Base-by-base conservation (phyloP, 2,113 vertebrate genomes). In the Oreochromis aureus region DNA sequence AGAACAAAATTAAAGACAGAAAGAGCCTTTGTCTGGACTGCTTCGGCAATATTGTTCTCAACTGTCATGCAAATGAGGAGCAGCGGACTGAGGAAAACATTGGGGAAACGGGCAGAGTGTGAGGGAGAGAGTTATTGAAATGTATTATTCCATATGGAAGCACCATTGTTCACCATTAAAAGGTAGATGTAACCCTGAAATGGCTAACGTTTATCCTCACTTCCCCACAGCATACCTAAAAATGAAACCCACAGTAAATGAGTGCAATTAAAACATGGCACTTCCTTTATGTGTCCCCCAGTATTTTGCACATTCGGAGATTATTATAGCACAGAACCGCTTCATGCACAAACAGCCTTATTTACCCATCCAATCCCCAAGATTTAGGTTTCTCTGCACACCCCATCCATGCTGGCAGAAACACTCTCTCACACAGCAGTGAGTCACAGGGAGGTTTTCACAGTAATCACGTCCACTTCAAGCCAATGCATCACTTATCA, bases 11-110 rank as follows among this genome's bases (percentile, higher is more conserved):
- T 83, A 89, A 89, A 93, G 86, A 80, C 30, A 81, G 48, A 13
- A 61, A 54, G 44, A 48, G 83, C 55, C 66, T 91, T 94, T 90
- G 92, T 91, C 91, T 90, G 32, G 48, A 66, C 66, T 16, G 85
- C 85, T 91, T 90, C 46, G 58, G 81, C 85, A 87, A 92, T 92
- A 90, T 92, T 90, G 82, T 90, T 89, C 88, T 86, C 86, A 81
- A 88, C 92, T 87, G 87, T 91, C 91, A 93, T 93, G 92, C 90
- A 94, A 94, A 94, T 92, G 85, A 93, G 85, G 54, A 83, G 87
- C 92, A 88, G 81, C 79, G 85, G 86, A 87, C 86, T 89, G 81
- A 90, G 61, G 61, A 83, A 81, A 59, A 80, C 34, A 81, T 73
- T 48, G 73, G 27, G 73, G 44, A 86, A 73, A 91, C 27, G 32